Evolutionary conservation across 1,140 invertebrate genomes (phyloP).

Genomic region (Monochamus saltuarius): DNA sequence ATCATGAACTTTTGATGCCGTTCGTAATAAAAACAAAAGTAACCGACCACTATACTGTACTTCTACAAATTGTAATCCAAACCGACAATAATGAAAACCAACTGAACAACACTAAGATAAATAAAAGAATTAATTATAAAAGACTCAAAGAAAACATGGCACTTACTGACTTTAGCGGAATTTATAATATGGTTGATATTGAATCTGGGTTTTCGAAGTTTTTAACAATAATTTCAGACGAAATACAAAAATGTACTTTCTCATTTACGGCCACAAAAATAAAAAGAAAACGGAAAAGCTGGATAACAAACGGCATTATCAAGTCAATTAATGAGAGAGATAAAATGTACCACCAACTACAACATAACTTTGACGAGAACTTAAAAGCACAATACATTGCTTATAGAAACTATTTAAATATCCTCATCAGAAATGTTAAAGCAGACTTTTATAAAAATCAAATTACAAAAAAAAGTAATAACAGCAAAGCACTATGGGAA

Average conservation of each 20-base stretch:
- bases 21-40: constrained; percentile 8
- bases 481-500: no score
- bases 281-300: constrained; percentile 12
- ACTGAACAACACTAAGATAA: neutral
- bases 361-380: no score
- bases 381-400: no score
- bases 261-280: neutral
- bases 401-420: no score
- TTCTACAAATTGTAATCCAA: constrained; percentile 1
- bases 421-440: no score
- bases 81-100: constrained; percentile 2
- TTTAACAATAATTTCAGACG: neutral
- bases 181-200: neutral
- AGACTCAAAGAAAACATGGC: neutral
- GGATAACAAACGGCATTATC: constrained; percentile 16
- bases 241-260: neutral
- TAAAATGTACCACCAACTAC: constrained; percentile 3
- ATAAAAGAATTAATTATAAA: constrained; percentile 3
- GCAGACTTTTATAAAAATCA: no score
- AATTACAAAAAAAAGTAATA: no score
- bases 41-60: constrained; percentile 13
- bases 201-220: constrained; percentile 2
- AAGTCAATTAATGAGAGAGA: constrained; percentile 7
- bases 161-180: neutral
- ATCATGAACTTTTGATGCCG: constrained; percentile 1